Base-by-base conservation (phyloP, 2,797 vertebrate genomes). In the Phrynocephalus vlangalii region DNA sequence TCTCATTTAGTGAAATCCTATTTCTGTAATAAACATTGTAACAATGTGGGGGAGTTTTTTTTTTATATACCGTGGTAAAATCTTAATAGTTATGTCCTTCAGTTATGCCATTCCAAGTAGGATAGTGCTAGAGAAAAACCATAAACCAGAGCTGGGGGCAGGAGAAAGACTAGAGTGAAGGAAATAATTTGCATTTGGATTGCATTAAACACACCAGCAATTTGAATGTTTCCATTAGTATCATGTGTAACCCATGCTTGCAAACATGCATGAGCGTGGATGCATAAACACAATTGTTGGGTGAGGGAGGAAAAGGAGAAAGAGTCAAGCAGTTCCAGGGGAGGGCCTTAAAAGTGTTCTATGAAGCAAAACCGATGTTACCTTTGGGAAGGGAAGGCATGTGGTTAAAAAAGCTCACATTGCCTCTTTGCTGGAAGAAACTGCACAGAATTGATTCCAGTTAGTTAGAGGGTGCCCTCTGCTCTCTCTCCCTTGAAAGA, bases 211-310 rank as follows among this genome's bases (percentile, higher is more conserved):
- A 95, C 92, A 94, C 82, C 86, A 83, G 88, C 91, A 91, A 95
- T 96, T 96, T 95, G 90, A 86, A 83, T 93, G 93, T 89, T 94
- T 95, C 95, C 94, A 95, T 95, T 96, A 15, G 63, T 68, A 18
- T 26, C 5, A 8, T 89, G 89, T 63, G 60, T 63, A 16, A 63
- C 18, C 60, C 60, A 20, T 63, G 18, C 60, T 15, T 20, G 52
- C 52, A 56, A 56, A 56, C 52, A 56, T 56, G 52, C 52, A 56
- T 56, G 52, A 10, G 52, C 3, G 52, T 56, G 52, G 5, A 56
- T 56, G 52, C 52, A 56, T 56, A 56, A 56, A 63, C 13, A 63
- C 60, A 63, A 63, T 84, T 50, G 5, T 1, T 15, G 52, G 56
- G 6, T 16, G 83, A 81, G 87, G 86, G 67, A 91, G 85, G 85